Evolutionary conservation across 2,888 invertebrate species (phyloP).

Genomic region (Tuberolachnus salignus): DNA sequence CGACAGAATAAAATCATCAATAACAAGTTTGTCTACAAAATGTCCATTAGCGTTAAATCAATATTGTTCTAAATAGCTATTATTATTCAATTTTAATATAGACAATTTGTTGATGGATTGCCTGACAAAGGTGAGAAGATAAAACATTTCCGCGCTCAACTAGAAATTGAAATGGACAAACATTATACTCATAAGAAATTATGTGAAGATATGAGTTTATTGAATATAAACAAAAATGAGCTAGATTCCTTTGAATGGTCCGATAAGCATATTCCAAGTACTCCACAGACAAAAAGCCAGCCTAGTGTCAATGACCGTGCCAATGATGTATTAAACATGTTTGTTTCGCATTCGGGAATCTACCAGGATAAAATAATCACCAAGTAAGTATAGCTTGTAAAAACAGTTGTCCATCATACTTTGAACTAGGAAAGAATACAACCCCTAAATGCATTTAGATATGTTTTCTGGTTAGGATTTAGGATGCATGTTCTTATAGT

Average conservation of each 20-base stretch:
- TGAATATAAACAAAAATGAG: constrained; percentile 65
- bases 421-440: no score
- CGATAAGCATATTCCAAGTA: constrained; percentile 62
- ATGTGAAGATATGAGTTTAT: constrained; percentile 65
- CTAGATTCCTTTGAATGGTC: constrained; percentile 70
- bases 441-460: no score
- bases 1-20: constrained; percentile 67
- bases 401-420: no score
- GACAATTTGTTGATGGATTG: constrained; percentile 66
- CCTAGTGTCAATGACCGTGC: constrained; percentile 65
- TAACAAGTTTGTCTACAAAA: constrained; percentile 62
- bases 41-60: not conserved
- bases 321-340: constrained; percentile 68
- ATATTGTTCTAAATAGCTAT: not conserved
- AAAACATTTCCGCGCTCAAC: constrained; percentile 64
- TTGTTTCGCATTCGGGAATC: constrained; percentile 65
- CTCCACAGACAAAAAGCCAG: not conserved
- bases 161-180: constrained; percentile 65
- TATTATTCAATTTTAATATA: constrained; percentile 61
- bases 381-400: constrained; percentile 53
- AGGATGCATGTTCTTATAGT: not conserved
- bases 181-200: constrained; percentile 66
- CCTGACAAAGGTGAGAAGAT: constrained; percentile 70
- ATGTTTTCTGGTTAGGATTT: no score
- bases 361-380: constrained; percentile 58